Evolutionary conservation across 2,797 vertebrate genomes (phyloP).

Genomic region (Gobionotothen gibberifrons): DNA sequence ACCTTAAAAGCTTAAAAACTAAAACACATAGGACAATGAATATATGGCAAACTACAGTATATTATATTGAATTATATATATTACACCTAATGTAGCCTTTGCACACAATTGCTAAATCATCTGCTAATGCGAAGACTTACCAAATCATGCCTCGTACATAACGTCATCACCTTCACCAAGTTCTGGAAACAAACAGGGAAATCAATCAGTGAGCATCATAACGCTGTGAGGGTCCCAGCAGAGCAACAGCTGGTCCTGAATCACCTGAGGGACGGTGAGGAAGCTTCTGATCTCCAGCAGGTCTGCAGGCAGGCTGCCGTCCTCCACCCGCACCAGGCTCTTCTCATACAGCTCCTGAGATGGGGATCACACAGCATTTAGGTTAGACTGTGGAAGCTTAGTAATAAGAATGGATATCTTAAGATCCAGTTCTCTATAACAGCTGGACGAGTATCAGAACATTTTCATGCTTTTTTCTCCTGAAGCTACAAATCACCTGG

Average conservation of each 20-base stretch:
- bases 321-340: slow-evolving; percentile 88
- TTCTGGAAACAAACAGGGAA: slow-evolving; percentile 78
- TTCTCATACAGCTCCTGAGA: slow-evolving; percentile 93
- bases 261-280: slow-evolving; percentile 91
- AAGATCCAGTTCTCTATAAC: neutral
- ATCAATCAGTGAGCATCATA: neutral
- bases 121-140: slow-evolving; percentile 78
- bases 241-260: neutral
- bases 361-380: neutral
- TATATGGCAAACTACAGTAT: too few species aligned
- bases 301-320: slow-evolving; percentile 86
- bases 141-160: slow-evolving; percentile 89
- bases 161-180: slow-evolving; percentile 93
- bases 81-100: neutral
- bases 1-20: too few species aligned
- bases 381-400: neutral
- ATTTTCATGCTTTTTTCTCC: neutral
- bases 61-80: neutral
- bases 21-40: too few species aligned
- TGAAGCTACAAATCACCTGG: neutral
- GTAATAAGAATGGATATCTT: too few species aligned
- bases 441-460: neutral
- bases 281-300: slow-evolving; percentile 92
- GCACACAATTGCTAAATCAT: accelerated
- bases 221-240: neutral